Evolutionary conservation across 92 coral and sea anemone species (phyloP).

Genomic region (Diadumene lineata): DNA sequence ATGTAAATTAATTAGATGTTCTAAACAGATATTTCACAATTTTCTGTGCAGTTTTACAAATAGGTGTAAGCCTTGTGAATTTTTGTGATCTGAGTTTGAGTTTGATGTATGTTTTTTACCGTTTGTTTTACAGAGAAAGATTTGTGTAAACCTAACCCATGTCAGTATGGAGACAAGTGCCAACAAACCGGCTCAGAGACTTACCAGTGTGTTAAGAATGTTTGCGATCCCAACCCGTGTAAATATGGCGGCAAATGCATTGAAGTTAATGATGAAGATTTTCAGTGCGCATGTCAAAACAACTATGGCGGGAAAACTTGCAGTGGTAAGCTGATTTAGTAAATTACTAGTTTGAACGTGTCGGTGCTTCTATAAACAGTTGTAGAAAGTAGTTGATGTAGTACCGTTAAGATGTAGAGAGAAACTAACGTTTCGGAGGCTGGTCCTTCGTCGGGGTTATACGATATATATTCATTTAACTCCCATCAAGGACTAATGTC

Average conservation of each 20-base stretch:
- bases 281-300: constrained; percentile 76
- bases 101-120: no score
- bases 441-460: no score
- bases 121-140: constrained; percentile 65
- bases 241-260: constrained; percentile 83
- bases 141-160: constrained; percentile 95
- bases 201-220: constrained; percentile 92
- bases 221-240: constrained; percentile 96
- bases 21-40: no score
- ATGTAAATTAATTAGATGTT: no score
- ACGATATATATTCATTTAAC: no score
- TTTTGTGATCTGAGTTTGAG: neutral
- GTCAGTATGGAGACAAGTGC: constrained; percentile 95
- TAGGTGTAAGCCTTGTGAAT: no score
- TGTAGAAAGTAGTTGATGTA: no score
- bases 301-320: constrained; percentile 82
- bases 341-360: neutral
- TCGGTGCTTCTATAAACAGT: no score
- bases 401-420: no score
- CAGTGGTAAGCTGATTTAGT: constrained; percentile 54
- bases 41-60: no score
- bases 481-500: no score
- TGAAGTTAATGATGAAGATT: constrained; percentile 85
- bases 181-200: constrained; percentile 82
- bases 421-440: no score